These are phyloP conservation scores for Muraenolepis orangiensis DNA, from an alignment of 2,797 vertebrate species.

Conservation along the genomic window DNA sequence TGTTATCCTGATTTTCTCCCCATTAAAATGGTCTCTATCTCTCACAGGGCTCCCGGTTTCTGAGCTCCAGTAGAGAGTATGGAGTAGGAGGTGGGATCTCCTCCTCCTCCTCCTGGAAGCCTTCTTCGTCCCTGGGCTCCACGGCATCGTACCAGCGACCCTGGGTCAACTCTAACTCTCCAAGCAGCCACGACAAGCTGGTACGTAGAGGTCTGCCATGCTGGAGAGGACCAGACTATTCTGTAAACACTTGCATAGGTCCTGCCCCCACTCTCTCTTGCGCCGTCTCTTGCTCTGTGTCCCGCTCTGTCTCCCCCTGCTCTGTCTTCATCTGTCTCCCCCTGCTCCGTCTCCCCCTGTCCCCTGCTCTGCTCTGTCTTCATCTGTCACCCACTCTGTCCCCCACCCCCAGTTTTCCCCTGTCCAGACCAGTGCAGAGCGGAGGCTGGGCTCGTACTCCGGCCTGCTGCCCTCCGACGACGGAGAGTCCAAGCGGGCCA, in stretches of 20 bases:
- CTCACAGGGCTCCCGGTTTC: constrained; percentile 76
- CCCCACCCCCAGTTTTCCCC: too few relatives aligned
- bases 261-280: too few relatives aligned
- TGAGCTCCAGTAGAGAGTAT: constrained; percentile 77
- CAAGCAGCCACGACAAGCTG: constrained; percentile 81
- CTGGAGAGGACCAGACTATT: too few relatives aligned
- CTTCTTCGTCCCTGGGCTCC: constrained; percentile 69
- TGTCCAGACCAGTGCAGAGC: constrained; percentile 81
- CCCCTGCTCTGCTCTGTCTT: too few relatives aligned
- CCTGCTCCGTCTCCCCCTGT: too few relatives aligned
- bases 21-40: too few relatives aligned
- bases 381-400: too few relatives aligned
- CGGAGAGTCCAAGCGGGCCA: constrained; percentile 91
- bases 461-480: constrained; percentile 81
- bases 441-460: constrained; percentile 79
- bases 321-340: too few relatives aligned
- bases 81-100: constrained; percentile 27
- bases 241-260: too few relatives aligned
- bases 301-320: too few relatives aligned
- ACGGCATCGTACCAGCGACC: constrained; percentile 77
- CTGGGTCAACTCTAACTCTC: constrained; percentile 71
- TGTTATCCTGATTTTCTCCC: not conserved
- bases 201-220: too few relatives aligned
- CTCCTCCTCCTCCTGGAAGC: constrained; percentile 68
- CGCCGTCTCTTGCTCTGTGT: too few relatives aligned